Percentiles rank a stretch among this genome's conserved stretches.
phyloP scores from a whole-genome alignment of 2,888 invertebrate genomes.

The Imbricaverruca yamaguchii region DNA sequence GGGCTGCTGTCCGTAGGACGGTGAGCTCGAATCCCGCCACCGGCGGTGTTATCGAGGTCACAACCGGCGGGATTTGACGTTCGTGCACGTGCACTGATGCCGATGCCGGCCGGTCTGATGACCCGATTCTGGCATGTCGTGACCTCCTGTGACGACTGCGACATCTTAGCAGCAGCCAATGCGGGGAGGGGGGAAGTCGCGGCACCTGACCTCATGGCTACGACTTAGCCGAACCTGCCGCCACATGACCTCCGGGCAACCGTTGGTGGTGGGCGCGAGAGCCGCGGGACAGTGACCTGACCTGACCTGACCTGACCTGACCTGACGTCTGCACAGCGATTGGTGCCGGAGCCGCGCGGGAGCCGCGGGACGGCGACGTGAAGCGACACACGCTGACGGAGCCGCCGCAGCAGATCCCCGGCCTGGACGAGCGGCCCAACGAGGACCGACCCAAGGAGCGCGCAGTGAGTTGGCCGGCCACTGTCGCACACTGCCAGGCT shows the following conservation, averaged over 20 bases:
- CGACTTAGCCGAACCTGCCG: no score
- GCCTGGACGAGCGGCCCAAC: slow-evolving; percentile 33
- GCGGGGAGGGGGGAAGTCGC: no score
- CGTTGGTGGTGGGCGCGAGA: not conserved
- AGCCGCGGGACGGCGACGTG: slow-evolving; percentile 55
- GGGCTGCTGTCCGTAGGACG: no score
- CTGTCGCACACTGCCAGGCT: slow-evolving; percentile 37
- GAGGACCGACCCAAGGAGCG: slow-evolving; percentile 13
- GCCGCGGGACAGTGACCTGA: not conserved
- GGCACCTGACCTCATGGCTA: not conserved
- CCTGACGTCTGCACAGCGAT: slow-evolving; percentile 48
- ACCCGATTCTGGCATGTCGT: no score
- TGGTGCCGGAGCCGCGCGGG: slow-evolving; percentile 56
- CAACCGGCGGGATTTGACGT: no score
- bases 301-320: not conserved
- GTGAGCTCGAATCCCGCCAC: no score
- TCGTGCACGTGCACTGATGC: no score
- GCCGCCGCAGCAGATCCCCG: slow-evolving; percentile 50
- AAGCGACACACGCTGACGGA: slow-evolving; percentile 87
- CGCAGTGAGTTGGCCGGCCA: slow-evolving; percentile 5
- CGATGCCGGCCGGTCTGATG: no score
- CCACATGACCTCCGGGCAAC: not conserved
- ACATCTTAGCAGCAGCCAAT: no score
- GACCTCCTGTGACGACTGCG: no score
- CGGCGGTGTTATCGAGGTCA: no score